phyloP scores from a whole-genome alignment of 2,797 vertebrate genomes.

The Petrocephalus schoutedeni region DNA sequence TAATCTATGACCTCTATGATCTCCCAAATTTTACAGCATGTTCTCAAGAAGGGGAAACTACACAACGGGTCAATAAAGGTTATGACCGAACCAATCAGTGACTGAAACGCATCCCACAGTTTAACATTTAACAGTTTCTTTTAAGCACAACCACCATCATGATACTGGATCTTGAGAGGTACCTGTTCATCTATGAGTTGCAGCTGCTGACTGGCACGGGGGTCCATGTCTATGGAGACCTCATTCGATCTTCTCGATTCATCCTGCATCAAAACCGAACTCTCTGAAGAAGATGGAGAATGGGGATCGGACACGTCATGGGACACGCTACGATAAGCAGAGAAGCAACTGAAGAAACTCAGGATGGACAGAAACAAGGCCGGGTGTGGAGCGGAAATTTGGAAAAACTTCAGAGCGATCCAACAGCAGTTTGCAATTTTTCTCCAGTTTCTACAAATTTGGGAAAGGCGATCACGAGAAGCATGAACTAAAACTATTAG shows the following conservation, averaged over 20 bases:
- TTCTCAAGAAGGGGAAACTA: neutral
- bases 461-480: neutral
- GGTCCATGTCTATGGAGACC: conserved; percentile 82
- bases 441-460: neutral
- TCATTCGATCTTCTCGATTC: conserved; percentile 73
- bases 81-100: neutral
- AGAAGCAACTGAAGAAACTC: conserved; percentile 47
- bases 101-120: neutral
- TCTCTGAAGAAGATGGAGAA: conserved; percentile 58
- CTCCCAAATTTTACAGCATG: neutral
- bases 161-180: neutral
- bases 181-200: conserved; percentile 92
- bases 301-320: conserved; percentile 43
- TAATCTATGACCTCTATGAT: neutral
- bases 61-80: neutral
- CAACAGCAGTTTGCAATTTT: neutral
- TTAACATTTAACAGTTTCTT: neutral
- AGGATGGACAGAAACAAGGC: neutral
- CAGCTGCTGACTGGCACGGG: conserved; percentile 76
- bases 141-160: neutral
- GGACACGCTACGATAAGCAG: conserved; percentile 46
- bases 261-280: conserved; percentile 79
- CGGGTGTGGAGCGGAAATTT: neutral
- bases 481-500: neutral
- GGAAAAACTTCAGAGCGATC: neutral